Conservation (phyloP, 2,888 invertebrate species). For the Tinea semifulvella region DNA sequence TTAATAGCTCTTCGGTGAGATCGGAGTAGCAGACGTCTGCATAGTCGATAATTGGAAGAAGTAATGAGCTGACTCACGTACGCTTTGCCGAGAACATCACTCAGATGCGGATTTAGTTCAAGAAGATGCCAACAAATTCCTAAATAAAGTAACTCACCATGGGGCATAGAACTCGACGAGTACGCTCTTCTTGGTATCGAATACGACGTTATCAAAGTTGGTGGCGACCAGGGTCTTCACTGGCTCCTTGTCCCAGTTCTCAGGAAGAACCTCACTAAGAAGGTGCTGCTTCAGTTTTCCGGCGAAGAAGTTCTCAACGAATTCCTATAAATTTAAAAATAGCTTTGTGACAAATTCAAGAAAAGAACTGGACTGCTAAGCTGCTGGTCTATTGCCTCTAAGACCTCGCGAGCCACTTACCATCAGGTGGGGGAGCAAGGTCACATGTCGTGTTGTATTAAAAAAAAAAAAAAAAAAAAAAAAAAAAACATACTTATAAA, state of each 20-base stretch:
- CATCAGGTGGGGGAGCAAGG: neutral
- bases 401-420: neutral
- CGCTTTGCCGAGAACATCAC: too few species aligned
- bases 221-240: conserved; percentile 93
- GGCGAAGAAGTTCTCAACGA: conserved; percentile 89
- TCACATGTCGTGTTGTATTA: neutral
- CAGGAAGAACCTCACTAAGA: conserved; percentile 91
- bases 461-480: neutral
- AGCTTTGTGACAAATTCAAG: neutral
- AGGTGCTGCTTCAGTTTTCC: conserved; percentile 96
- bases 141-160: conserved; percentile 68
- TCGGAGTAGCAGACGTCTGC: too few species aligned
- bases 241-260: conserved; percentile 95
- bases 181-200: conserved; percentile 88
- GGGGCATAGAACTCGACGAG: conserved; percentile 99
- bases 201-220: conserved; percentile 95
- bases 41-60: too few species aligned
- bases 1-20: too few species aligned
- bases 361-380: too few species aligned
- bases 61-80: too few species aligned
- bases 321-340: conserved; percentile 60
- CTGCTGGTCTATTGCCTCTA: too few species aligned
- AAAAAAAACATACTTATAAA: too few species aligned
- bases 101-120: too few species aligned
- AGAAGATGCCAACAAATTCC: neutral